Base-by-base conservation (phyloP, 1,140 invertebrate species). In the Mycetomoellerius zeteki region DNA sequence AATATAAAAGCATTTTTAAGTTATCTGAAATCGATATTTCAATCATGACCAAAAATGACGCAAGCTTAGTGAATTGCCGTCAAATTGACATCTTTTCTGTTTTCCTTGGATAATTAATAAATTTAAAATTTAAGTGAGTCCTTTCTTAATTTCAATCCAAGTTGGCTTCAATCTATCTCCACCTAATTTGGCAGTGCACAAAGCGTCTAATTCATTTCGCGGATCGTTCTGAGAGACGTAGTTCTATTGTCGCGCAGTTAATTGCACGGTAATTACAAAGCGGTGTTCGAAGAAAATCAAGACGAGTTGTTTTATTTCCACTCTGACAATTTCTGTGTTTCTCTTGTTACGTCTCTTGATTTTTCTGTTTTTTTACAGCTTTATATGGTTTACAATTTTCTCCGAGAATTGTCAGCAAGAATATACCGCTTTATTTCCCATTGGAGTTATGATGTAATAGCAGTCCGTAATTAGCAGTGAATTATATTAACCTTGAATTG, bases 211-310 rank as follows among this genome's bases (percentile, higher is more conserved):
- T 75, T 62, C 24, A 76, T 75, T 76, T 56, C 6, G 10, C 21
- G 7, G 21, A 91, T 92, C 87, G 86, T 89, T 90, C 65, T 85
- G 88, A 88, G 78, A 90, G 88, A 90, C 89, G 80, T 87, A 84
- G 89, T 91, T 89, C 88, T 91, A 90, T 93, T 92, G 91, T 92
- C 89, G 88, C 76, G 84, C 69, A 88, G 92, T 92, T 94, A 94
- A 94, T 94, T 93, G 92, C 90, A 77, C 90, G 90, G 90, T 93
- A 94, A 94, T 94, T 93, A 92, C 90, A 88, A 75, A 64, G 86
- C 91, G 90, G 88, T 88, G 86, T 88, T 77, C 81, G 52, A 10
- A 58, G 60, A 54, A 56, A 37, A 47, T 50, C 58, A 73, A 67
- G 72, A 62, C 16, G 24, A 37, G 8, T 86, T 84, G 56, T 82